Evolutionary conservation across 2,797 vertebrate species (phyloP), one percentile per base, ranked within the genome.

Genomic region (Pipistrellus pygmaeus): DNA sequence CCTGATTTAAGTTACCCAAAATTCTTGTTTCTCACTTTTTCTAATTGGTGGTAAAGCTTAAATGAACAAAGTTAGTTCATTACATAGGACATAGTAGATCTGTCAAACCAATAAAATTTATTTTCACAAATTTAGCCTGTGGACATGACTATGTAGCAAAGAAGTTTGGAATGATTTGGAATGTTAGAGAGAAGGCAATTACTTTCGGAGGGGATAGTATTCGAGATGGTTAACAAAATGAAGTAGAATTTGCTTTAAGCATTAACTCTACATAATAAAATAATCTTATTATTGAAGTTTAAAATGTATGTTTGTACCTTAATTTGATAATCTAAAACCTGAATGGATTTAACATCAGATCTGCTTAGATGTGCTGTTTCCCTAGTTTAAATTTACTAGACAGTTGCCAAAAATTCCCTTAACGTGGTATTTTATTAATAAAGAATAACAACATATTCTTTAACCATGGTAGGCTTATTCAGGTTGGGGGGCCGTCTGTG

Each of bases 261-360:
- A 53, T 46, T 51, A 82, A 75, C 55, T 87, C 88, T 69, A 57
- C 15, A 32, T 53, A 85, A 51, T 32, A 38, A 1, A 55, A 23
- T 0, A 32, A 88, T 62, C 30, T 92, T 88, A 77, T 14, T 82
- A 87, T 90, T 90, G 35, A 88, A 78, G n/a, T 51, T 87, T 69
- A 82, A 82, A 78, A 73, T 14, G 4, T 57, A 88, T 75, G 3
- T 0, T 66, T 88, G 6, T 8, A 71, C 25, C 23, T 80, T 91
- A 89, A 60, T 46, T 88, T 84, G 14, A 64, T 81, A 55, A 85
- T 53, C 20, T 55, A 66, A 73, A 90, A 87, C 57, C 30, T 32
- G 60, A 77, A 44, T 64, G 20, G 8, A 80, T 78, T 91, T 88
- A 88, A 85, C 17, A 44, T 30, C 10, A n/a, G 17, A 35, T 41